Conservation (phyloP, 2,888 invertebrate genomes). For the Arrhopalites spinosus region DNA sequence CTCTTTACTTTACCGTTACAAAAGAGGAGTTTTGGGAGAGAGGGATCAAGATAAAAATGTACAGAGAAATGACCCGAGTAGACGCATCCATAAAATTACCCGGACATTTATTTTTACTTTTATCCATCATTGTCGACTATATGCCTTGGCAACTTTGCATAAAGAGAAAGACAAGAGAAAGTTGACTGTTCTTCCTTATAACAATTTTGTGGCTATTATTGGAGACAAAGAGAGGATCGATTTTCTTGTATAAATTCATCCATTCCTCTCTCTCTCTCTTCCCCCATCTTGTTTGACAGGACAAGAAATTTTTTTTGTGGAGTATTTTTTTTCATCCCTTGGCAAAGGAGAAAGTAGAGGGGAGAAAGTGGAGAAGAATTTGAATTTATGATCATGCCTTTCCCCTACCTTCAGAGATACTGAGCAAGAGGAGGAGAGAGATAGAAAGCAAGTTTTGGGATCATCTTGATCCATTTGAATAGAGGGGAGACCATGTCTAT, state of each 20-base stretch:
- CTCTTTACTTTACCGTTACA: neutral
- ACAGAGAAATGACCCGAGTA: too few species aligned
- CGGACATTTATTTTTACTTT: neutral
- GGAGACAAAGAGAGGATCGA: neutral
- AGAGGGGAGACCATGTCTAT: too few species aligned
- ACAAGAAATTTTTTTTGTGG: neutral
- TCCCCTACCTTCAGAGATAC: too few species aligned
- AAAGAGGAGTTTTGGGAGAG: neutral
- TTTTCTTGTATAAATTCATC: constrained; percentile 26
- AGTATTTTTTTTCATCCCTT: neutral
- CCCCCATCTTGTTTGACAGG: constrained; percentile 18
- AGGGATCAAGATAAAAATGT: neutral
- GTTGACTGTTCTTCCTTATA: neutral
- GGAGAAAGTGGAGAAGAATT: neutral
- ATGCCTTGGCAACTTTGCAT: neutral
- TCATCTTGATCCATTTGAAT: too few species aligned
- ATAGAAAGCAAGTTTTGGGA: too few species aligned
- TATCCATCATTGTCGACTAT: neutral
- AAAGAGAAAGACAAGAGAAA: neutral
- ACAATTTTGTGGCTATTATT: neutral
- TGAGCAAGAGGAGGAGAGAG: too few species aligned
- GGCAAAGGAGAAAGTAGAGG: neutral
- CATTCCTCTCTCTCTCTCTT: constrained; percentile 20
- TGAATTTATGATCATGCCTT: too few species aligned
- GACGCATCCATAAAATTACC: neutral